These are phyloP conservation scores for Limnodromus scolopaceus DNA, from an alignment of 2,797 vertebrate genomes.

Conservation along the genomic window DNA sequence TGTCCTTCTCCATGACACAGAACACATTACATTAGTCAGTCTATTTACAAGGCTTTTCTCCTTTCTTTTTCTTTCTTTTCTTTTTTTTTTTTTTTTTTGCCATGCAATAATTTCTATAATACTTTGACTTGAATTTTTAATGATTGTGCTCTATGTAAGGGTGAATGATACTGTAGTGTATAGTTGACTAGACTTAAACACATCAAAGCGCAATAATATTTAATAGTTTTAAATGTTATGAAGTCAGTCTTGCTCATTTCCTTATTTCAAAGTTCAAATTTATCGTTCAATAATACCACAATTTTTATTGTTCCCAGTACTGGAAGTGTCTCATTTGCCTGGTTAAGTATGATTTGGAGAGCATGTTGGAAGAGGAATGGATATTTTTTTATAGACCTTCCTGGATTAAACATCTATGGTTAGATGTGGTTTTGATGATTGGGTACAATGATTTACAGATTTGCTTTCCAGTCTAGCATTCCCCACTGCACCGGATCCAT, in stretches of 20 bases:
- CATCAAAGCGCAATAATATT: constrained; percentile 24
- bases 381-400: background rate
- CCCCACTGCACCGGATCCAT: background rate
- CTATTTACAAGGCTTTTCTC: background rate
- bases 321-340: constrained; percentile 5
- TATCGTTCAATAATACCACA: background rate
- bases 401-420: background rate
- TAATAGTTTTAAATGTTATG: background rate
- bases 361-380: background rate
- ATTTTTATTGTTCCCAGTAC: background rate
- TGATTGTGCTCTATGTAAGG: background rate
- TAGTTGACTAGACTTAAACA: constrained; percentile 10
- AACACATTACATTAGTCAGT: background rate
- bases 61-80: background rate
- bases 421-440: background rate
- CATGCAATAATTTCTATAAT: background rate
- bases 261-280: constrained; percentile 27
- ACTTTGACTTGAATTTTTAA: background rate
- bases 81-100: background rate
- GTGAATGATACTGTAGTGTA: background rate
- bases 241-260: background rate
- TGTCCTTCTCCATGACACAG: background rate
- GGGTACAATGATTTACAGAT: background rate
- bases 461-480: background rate
- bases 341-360: background rate